phyloP scores from a whole-genome alignment of 2,888 invertebrate species.

The Patella caerulea region DNA sequence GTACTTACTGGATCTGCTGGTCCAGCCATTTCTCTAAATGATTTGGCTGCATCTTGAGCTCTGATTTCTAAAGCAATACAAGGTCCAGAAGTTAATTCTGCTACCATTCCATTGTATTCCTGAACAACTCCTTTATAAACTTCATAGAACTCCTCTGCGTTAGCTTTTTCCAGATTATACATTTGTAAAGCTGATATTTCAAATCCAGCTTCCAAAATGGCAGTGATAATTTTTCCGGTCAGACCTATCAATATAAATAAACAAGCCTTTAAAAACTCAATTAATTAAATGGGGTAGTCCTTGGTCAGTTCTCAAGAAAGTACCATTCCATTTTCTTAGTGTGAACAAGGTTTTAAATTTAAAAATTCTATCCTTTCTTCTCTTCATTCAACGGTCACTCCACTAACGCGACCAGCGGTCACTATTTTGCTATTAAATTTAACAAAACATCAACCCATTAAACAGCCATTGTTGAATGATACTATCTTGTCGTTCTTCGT shows the following conservation, averaged over 20 bases:
- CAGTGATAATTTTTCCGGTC: slow-evolving; percentile 80
- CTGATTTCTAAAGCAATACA: slow-evolving; percentile 87
- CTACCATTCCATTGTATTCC: slow-evolving; percentile 78
- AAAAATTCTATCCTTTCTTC: no score
- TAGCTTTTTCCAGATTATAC: slow-evolving; percentile 82
- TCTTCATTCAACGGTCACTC: no score
- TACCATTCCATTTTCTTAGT: no score
- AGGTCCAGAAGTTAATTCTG: slow-evolving; percentile 86
- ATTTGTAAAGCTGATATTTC: slow-evolving; percentile 83
- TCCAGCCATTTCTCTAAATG: slow-evolving; percentile 87
- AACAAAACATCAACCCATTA: no score
- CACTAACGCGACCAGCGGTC: no score
- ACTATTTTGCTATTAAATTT: no score
- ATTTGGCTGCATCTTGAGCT: slow-evolving; percentile 69
- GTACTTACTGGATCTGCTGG: slow-evolving; percentile 88
- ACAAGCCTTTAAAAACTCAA: not conserved
- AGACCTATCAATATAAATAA: slow-evolving; percentile 60
- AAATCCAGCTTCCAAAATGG: slow-evolving; percentile 84
- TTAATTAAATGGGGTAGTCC: no score
- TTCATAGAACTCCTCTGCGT: slow-evolving; percentile 92
- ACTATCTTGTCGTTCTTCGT: no score
- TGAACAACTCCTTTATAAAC: slow-evolving; percentile 85
- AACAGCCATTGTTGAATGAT: no score
- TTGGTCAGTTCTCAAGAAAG: no score
- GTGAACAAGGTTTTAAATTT: no score